Evolutionary conservation across 2,888 invertebrate species (phyloP), one percentile per base, ranked within the genome.

Genomic region (Rhyacophila evoluta): DNA sequence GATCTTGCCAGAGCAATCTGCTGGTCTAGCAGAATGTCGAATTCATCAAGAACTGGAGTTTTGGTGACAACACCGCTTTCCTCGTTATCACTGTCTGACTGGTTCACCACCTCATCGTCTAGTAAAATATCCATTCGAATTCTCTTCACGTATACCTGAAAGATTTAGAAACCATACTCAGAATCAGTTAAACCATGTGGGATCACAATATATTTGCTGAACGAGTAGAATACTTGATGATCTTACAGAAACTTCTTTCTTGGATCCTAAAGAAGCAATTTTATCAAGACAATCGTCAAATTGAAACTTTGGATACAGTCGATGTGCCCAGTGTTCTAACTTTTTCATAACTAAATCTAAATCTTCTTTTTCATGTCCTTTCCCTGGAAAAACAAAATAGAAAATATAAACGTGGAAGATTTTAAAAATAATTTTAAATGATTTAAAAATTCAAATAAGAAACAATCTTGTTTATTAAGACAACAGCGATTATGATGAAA

Each of bases 261-360:
- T 98, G 72, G 91, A 90, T 0, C 98, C 98, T 0, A 98, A 89
- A 0, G 84, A 86, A 81, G 89, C 89, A 76, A 91, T 89, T 79
- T 93, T 93, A 86, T 98, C 98, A 1, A 98, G 87, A 82, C 95
- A 94, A 86, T 98, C 97, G 84, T 95, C 95, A 87, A 98, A 98
- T 11, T 93, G 92, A 85, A 94, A 94, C 85, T 95, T 96, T 0
- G 98, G 98, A 87, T 94, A 98, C 82, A 99, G 87, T 72, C 98
- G 91, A 87, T 98, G 97, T 0, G 94, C 95, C 98, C 98, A 99
- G 85, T 98, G 97, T 84, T 98, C 96, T 75, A 98, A 86, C 78
- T 93, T 93, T 75, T 94, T 93, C 88, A 99, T 90, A 0, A 98
- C 89, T 80, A 92, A 86, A 83, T 95, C 92, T 39, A 99, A 87